These are phyloP conservation scores for Synaphobranchus kaupii DNA, from an alignment of 2,797 vertebrate species.

Conservation along the genomic window DNA sequence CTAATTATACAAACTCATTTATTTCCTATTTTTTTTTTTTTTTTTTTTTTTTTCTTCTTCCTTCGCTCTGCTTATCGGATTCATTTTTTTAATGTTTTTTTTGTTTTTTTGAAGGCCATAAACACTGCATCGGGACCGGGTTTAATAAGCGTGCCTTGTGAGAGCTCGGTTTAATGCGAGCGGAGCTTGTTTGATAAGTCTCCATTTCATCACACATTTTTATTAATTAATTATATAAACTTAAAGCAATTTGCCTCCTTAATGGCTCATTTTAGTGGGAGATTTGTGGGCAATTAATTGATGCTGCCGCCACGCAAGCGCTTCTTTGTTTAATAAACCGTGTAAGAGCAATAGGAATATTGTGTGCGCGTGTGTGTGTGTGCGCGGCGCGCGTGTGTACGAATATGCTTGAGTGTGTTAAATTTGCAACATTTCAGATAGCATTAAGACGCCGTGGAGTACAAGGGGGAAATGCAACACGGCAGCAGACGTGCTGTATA, in stretches of 20 bases:
- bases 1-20: constrained; percentile 81
- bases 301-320: constrained; percentile 60
- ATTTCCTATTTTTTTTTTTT: constrained; percentile 72
- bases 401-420: constrained; percentile 28
- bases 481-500: not conserved
- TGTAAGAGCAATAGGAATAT: constrained; percentile 41
- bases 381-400: constrained; percentile 29
- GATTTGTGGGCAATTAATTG: constrained; percentile 79
- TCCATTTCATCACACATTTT: constrained; percentile 79
- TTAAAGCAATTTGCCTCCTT: constrained; percentile 78
- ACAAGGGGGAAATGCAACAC: not conserved
- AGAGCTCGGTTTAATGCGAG: constrained; percentile 77
- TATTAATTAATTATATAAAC: constrained; percentile 84
- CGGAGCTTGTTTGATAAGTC: constrained; percentile 79
- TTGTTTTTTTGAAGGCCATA: constrained; percentile 64
- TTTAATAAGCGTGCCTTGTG: constrained; percentile 77
- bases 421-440: not conserved
- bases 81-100: constrained; percentile 60
- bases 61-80: no score
- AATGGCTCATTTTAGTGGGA: constrained; percentile 76
- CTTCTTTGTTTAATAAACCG: constrained; percentile 63
- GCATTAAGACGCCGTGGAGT: not conserved
- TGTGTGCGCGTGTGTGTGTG: constrained; percentile 46
- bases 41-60: constrained; percentile 74
- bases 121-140: constrained; percentile 67